Conservation (phyloP, 2,888 invertebrate species). For the Drosophila kuntzei region DNA sequence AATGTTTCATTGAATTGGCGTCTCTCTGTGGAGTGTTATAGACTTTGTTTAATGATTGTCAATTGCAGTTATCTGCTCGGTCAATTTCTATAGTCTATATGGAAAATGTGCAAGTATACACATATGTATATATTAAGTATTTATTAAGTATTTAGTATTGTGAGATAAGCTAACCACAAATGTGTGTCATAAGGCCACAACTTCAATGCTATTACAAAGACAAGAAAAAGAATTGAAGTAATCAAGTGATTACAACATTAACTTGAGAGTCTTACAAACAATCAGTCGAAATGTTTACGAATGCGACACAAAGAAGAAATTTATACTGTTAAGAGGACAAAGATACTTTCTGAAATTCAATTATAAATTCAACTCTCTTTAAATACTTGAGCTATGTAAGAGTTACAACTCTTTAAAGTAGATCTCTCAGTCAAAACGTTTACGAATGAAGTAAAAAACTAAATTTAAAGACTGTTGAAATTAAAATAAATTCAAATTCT, state of each 20-base stretch:
- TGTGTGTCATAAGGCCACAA: constrained; percentile 81
- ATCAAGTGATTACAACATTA: constrained; percentile 31
- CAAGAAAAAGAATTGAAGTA: constrained; percentile 46
- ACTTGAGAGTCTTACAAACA: neutral
- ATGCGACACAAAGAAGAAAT: neutral
- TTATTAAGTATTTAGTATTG: constrained; percentile 33
- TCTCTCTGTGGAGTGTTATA: constrained; percentile 28
- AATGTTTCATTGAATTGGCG: constrained; percentile 43
- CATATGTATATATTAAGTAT: constrained; percentile 21
- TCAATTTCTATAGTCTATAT: constrained; percentile 17
- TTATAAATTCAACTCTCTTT: neutral
- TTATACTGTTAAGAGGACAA: neutral
- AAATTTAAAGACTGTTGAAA: too few species aligned
- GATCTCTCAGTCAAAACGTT: neutral
- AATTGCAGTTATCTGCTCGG: constrained; percentile 35
- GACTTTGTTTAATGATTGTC: constrained; percentile 58
- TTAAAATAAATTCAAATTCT: neutral
- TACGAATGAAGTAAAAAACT: too few species aligned
- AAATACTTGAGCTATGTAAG: neutral
- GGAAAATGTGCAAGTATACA: constrained; percentile 15
- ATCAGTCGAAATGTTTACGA: constrained; percentile 12
- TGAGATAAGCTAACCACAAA: constrained; percentile 74
- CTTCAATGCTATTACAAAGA: constrained; percentile 71
- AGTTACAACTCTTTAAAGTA: neutral
- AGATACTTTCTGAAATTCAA: too few species aligned